These are phyloP conservation scores for Phylloscopus collybita DNA, from an alignment of 2,797 vertebrate genomes.

Conservation along the genomic window DNA sequence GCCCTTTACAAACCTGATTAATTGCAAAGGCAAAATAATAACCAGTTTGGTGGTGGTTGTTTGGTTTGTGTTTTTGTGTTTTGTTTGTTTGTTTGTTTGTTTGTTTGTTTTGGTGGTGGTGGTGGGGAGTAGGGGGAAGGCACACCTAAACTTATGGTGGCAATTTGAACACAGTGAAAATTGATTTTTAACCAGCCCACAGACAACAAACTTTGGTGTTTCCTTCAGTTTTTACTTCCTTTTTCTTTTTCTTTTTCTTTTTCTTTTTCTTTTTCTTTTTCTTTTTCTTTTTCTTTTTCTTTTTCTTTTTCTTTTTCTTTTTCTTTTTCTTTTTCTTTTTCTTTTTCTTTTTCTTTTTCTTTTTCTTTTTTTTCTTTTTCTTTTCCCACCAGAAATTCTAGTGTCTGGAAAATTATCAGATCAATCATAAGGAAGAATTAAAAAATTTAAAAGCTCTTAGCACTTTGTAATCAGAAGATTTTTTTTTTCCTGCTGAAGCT, in stretches of 20 bases:
- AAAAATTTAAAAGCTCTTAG: neutral
- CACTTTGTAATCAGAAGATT: neutral
- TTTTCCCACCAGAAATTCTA: neutral
- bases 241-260: neutral
- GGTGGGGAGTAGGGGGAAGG: neutral
- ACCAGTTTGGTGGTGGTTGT: neutral
- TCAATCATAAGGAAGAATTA: neutral
- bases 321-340: neutral
- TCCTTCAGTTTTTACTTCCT: neutral
- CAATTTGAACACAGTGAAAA: conserved; percentile 61
- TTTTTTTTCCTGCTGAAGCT: neutral
- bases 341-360: neutral
- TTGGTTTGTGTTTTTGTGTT: conserved; percentile 16
- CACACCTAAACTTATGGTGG: conserved; percentile 40
- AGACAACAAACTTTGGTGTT: neutral
- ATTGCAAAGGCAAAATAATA: conserved; percentile 80
- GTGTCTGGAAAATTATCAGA: neutral
- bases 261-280: too few relatives aligned
- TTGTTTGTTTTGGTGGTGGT: too few relatives aligned
- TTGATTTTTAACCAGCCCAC: conserved; percentile 4
- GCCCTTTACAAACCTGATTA: conserved; percentile 83
- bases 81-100: too few relatives aligned
- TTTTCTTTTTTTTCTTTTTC: neutral
- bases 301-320: neutral
- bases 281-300: neutral